These are phyloP conservation scores for Gadopsis marmoratus DNA, from an alignment of 2,797 vertebrate genomes.

Conservation along the genomic window DNA sequence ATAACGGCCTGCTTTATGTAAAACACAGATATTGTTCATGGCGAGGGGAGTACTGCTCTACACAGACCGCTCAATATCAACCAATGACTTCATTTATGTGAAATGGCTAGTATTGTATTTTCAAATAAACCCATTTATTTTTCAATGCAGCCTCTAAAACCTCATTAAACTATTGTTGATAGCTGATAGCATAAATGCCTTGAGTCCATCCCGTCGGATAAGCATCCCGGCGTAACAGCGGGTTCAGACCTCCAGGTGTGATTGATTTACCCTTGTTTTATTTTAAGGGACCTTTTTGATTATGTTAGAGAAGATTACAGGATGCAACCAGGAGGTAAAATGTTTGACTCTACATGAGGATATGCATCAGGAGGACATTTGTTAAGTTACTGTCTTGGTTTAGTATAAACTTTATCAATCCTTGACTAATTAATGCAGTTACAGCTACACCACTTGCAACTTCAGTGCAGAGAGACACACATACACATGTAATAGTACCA, in stretches of 20 bases:
- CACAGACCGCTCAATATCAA: neutral
- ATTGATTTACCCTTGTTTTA: neutral
- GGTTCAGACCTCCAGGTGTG: neutral
- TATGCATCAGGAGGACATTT: neutral
- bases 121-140: too few relatives aligned
- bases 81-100: too few relatives aligned
- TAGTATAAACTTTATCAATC: neutral
- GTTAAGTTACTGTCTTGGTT: neutral
- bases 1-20: neutral
- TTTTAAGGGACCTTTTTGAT: neutral
- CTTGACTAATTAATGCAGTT: neutral
- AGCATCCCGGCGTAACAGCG: too few relatives aligned
- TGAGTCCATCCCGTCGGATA: too few relatives aligned
- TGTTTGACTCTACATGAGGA: neutral
- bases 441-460: neutral
- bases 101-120: too few relatives aligned
- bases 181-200: too few relatives aligned
- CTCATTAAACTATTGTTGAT: too few relatives aligned
- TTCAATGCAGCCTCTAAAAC: too few relatives aligned
- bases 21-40: neutral
- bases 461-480: neutral
- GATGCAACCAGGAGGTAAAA: neutral
- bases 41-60: neutral
- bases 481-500: neutral
- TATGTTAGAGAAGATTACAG: neutral